Evolutionary conservation across 2,797 vertebrate genomes (phyloP).

Genomic region (Tadarida brasiliensis): DNA sequence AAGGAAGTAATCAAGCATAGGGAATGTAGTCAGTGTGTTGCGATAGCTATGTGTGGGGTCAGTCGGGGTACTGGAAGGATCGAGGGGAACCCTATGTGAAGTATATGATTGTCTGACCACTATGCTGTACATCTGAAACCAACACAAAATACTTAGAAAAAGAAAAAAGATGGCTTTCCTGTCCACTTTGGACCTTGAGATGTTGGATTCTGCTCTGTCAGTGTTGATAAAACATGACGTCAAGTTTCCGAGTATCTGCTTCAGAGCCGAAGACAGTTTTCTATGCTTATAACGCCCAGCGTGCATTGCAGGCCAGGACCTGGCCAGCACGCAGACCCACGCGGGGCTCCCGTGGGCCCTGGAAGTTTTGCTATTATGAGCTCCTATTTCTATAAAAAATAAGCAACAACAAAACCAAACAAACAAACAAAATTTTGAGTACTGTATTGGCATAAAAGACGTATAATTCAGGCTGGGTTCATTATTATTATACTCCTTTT

Average conservation of each 20-base stretch:
- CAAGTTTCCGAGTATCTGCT: background rate
- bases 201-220: background rate
- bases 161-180: background rate
- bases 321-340: fast-evolving
- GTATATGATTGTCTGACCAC: background rate
- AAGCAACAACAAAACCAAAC: background rate
- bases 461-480: background rate
- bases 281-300: background rate
- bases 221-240: background rate
- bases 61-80: too few species aligned
- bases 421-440: background rate
- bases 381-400: background rate
- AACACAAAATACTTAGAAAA: background rate
- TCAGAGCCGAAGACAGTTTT: background rate
- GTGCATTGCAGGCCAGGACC: background rate
- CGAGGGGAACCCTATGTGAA: too few species aligned
- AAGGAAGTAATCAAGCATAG: background rate
- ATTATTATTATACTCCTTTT: background rate
- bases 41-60: too few species aligned
- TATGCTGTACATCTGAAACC: background rate
- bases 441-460: background rate
- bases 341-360: background rate
- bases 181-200: background rate
- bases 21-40: background rate
- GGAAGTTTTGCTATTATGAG: background rate